Evolutionary conservation across 2,113 vertebrate genomes (phyloP).

Genomic region (Synchiropus splendidus): DNA sequence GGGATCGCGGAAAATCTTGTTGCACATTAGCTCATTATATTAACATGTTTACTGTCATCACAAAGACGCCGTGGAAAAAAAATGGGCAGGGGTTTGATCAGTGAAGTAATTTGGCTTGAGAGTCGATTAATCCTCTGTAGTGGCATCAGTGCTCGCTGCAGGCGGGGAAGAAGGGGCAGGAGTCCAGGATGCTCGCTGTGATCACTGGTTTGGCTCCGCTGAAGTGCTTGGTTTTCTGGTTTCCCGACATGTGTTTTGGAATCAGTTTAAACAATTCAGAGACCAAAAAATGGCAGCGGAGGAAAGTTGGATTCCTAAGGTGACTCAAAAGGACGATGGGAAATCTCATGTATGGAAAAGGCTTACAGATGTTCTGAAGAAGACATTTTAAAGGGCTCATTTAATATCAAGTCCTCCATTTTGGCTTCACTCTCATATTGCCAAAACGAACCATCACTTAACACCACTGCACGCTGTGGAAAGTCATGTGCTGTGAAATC

Average conservation of each 20-base stretch:
- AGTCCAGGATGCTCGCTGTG: constrained; percentile 22
- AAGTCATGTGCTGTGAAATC: too few species aligned
- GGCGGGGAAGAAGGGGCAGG: constrained; percentile 11
- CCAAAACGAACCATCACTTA: too few species aligned
- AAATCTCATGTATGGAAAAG: too few species aligned
- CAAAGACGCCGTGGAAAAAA: constrained; percentile 8
- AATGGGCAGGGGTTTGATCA: not conserved
- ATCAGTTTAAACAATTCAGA: constrained; percentile 25
- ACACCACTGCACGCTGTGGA: too few species aligned
- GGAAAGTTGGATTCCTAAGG: constrained; percentile 1
- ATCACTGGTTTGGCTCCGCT: constrained; percentile 23
- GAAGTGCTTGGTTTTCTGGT: constrained; percentile 45
- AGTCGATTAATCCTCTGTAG: not conserved
- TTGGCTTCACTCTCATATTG: too few species aligned
- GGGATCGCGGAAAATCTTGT: not conserved
- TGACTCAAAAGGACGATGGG: too few species aligned
- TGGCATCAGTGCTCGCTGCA: constrained; percentile 15
- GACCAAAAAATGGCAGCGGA: constrained; percentile 2
- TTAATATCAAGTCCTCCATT: too few species aligned
- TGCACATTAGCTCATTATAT: constrained; percentile 6
- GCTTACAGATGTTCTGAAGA: too few species aligned
- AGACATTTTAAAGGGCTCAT: too few species aligned
- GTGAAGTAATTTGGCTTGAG: constrained; percentile 5
- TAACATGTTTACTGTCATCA: not conserved
- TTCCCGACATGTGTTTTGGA: constrained; percentile 53